Percentiles rank a stretch among this genome's conserved stretches.
These are phyloP conservation scores for Crotalus horridus DNA, from an alignment of 2,113 vertebrate species.

Conservation along the genomic window DNA sequence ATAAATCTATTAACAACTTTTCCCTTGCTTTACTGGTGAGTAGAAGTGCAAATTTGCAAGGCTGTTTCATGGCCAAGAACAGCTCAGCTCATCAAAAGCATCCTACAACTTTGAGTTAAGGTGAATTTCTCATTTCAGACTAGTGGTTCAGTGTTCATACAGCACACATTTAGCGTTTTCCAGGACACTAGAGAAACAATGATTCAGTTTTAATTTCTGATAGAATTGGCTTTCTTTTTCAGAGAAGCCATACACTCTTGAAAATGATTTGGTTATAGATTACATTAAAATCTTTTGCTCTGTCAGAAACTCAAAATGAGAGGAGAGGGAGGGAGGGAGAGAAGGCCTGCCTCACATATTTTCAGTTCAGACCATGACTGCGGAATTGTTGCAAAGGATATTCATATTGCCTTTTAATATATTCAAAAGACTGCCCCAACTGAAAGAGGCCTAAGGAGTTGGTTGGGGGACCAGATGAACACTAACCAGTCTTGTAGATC, in stretches of 20 bases:
- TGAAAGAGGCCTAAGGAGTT: not conserved
- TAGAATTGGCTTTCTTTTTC: not conserved
- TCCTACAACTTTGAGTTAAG: not conserved
- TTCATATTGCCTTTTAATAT: not conserved
- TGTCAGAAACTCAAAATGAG: not conserved
- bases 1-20: not conserved
- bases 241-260: not conserved
- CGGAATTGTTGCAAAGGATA: not conserved
- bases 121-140: not conserved
- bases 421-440: no score
- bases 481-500: constrained; percentile 94
- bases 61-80: not conserved
- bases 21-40: not conserved
- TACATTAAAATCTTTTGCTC: not conserved
- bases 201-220: not conserved
- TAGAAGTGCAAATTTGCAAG: not conserved
- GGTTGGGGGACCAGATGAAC: not conserved
- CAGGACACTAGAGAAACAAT: not conserved
- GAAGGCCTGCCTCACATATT: not conserved
- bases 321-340: not conserved
- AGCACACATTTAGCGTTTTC: not conserved
- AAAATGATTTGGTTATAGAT: not conserved
- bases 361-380: not conserved
- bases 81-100: not conserved
- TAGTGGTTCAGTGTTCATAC: not conserved